phyloP scores from a whole-genome alignment of 2,888 invertebrate genomes.

The Epirrhoe tristata region DNA sequence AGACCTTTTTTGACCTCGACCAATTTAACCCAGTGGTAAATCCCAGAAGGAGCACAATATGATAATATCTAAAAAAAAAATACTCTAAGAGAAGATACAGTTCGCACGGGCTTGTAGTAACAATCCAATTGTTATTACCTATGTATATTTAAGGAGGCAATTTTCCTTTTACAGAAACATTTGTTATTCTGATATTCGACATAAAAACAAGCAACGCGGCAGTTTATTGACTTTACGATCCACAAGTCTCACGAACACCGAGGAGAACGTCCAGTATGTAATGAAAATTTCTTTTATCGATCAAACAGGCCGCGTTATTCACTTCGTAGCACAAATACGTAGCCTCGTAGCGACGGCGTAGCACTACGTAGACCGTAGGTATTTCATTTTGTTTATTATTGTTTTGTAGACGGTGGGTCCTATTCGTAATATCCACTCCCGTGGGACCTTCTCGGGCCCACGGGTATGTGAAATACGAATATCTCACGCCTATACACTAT shows the following conservation, averaged over 20 bases:
- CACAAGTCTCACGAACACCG: constrained; percentile 36
- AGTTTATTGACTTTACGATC: constrained; percentile 42
- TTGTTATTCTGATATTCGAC: constrained; percentile 37
- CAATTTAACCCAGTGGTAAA: constrained; percentile 5
- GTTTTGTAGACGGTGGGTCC: constrained; percentile 52
- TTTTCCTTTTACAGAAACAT: constrained; percentile 35
- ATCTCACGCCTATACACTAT: constrained; percentile 52
- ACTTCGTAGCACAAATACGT: constrained; percentile 40
- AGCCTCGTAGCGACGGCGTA: constrained; percentile 32
- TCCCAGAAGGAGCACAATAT: constrained; percentile 2
- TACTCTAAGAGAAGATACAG: constrained; percentile 6
- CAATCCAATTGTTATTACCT: constrained; percentile 33
- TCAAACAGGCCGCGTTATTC: constrained; percentile 37
- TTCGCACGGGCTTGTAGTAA: constrained; percentile 23
- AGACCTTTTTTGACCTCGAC: constrained; percentile 3
- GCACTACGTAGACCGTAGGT: constrained; percentile 35
- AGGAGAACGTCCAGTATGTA: constrained; percentile 39
- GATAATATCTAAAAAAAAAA: constrained; percentile 3
- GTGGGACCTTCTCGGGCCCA: constrained; percentile 39
- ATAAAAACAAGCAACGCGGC: constrained; percentile 40
- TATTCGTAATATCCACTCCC: constrained; percentile 46
- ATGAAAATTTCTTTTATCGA: constrained; percentile 45
- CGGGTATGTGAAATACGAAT: constrained; percentile 50
- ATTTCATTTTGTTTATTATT: constrained; percentile 57
- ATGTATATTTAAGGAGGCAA: constrained; percentile 38